These are phyloP conservation scores for Apodemia duryi DNA, from an alignment of 2,888 invertebrate species.

Conservation along the genomic window DNA sequence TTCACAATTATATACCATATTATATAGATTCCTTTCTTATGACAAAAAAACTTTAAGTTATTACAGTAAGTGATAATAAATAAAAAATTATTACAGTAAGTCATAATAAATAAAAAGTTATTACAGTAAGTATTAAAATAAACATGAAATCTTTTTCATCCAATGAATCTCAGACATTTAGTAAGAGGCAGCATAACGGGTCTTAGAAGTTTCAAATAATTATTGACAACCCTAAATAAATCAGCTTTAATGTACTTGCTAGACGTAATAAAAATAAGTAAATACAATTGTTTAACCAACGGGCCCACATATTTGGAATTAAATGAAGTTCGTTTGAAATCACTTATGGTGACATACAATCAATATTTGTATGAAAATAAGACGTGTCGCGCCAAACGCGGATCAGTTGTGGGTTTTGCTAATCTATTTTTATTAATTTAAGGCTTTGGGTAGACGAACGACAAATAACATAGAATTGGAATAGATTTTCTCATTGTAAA, in stretches of 20 bases:
- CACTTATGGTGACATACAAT: constrained; percentile 15
- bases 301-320: constrained; percentile 11
- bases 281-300: constrained; percentile 20
- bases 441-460: not conserved
- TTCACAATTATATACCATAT: too few species aligned
- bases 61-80: too few species aligned
- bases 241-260: constrained; percentile 15
- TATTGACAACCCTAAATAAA: constrained; percentile 15
- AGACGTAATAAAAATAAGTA: constrained; percentile 27
- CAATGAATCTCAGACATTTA: too few species aligned
- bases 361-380: constrained; percentile 13
- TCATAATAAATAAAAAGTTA: too few species aligned
- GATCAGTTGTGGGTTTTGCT: constrained; percentile 3
- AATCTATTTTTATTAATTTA: constrained; percentile 13
- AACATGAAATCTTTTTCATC: too few species aligned
- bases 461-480: not conserved
- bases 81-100: too few species aligned
- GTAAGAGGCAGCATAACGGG: too few species aligned
- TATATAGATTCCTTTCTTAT: too few species aligned
- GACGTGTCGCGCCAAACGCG: constrained; percentile 4
- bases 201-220: not conserved
- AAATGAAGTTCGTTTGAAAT: constrained; percentile 8
- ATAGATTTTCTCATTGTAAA: too few species aligned
- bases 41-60: too few species aligned
- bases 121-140: too few species aligned